Evolutionary conservation across 2,797 vertebrate genomes (phyloP).

Genomic region (Enteromius afrohamiltoni): DNA sequence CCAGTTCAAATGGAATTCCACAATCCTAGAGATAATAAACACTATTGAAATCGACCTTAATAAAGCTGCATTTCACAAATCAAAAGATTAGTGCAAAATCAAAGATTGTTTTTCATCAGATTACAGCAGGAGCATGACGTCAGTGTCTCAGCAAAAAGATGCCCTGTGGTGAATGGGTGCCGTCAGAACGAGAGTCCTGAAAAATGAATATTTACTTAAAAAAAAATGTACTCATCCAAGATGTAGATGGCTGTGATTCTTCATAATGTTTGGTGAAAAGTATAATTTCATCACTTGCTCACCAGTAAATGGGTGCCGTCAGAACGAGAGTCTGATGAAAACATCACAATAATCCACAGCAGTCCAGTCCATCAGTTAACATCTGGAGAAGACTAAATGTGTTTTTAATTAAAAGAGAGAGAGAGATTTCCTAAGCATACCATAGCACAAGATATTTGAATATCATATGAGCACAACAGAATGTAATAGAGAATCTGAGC

Average conservation of each 20-base stretch:
- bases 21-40: neutral
- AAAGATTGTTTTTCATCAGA: neutral
- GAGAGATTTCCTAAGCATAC: too few relatives aligned
- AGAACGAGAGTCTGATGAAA: neutral
- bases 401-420: neutral
- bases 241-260: neutral
- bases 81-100: neutral
- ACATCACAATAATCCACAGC: neutral
- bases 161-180: neutral
- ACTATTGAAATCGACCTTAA: neutral
- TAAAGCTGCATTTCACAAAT: neutral
- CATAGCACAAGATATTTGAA: too few relatives aligned
- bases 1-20: slow-evolving; percentile 5
- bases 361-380: neutral
- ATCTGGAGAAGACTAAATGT: neutral
- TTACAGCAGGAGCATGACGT: neutral
- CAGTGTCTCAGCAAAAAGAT: neutral
- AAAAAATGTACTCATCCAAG: too few relatives aligned
- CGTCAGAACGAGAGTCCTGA: neutral
- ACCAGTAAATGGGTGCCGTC: neutral
- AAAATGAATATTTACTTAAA: neutral
- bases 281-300: neutral
- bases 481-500: too few relatives aligned
- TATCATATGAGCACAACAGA: too few relatives aligned
- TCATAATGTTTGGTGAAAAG: neutral